phyloP scores from a whole-genome alignment of 2,113 vertebrate species.

The Ophthalmolycus amberensis region DNA sequence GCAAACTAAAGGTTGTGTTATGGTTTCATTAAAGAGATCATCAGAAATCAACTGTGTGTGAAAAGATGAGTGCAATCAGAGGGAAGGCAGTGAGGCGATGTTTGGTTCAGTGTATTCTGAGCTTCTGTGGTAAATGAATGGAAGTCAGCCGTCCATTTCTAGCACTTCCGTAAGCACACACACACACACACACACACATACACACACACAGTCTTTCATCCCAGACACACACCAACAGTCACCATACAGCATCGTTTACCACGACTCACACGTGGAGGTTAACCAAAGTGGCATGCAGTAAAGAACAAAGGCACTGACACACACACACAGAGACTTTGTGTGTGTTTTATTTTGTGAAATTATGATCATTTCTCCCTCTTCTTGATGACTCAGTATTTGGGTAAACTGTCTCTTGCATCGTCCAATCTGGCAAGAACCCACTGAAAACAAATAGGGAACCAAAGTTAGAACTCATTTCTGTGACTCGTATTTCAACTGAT shows the following conservation, averaged over 20 bases:
- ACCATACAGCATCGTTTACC: not conserved
- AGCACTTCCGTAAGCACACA: constrained; percentile 33
- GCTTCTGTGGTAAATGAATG: constrained; percentile 19
- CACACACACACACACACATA: not conserved
- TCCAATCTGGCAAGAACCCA: constrained; percentile 95
- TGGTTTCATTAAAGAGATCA: constrained; percentile 2
- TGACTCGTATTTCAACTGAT: not conserved
- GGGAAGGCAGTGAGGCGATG: not conserved
- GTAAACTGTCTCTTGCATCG: constrained; percentile 91
- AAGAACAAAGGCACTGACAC: constrained; percentile 81
- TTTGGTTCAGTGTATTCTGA: constrained; percentile 26
- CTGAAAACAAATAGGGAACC: constrained; percentile 73
- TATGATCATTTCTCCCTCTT: not conserved
- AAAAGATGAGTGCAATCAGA: constrained; percentile 19
- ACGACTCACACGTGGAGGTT: constrained; percentile 39
- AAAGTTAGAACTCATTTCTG: not conserved
- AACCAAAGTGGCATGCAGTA: constrained; percentile 64
- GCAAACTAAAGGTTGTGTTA: not conserved
- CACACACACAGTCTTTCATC: not conserved
- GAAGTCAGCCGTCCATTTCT: not conserved
- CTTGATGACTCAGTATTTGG: constrained; percentile 75
- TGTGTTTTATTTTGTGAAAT: constrained; percentile 7
- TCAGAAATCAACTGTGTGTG: constrained; percentile 1
- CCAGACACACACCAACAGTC: constrained; percentile 40
- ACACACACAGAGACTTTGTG: constrained; percentile 21